Percentiles rank a stretch among this genome's conserved stretches.
phyloP scores from a whole-genome alignment of 2,113 vertebrate genomes.

The Eublepharis macularius region DNA sequence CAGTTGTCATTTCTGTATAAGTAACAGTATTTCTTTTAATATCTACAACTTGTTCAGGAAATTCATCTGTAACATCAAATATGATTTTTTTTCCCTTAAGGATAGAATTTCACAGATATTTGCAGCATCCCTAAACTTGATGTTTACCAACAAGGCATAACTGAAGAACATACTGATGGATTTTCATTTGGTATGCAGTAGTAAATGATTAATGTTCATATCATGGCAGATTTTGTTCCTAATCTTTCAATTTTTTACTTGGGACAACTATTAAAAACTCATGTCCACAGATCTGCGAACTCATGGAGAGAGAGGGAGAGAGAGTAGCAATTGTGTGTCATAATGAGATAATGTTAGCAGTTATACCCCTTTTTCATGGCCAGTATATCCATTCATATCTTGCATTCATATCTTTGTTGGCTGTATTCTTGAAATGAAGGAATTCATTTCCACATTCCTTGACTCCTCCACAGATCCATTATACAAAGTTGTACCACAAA shows the following conservation, averaged over 20 bases:
- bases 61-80: background rate
- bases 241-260: slow-evolving; percentile 1
- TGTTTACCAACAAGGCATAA: background rate
- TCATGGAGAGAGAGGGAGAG: background rate
- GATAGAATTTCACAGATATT: background rate
- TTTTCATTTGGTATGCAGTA: background rate
- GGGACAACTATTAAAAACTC: background rate
- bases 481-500: background rate
- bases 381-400: background rate
- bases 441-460: background rate
- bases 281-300: background rate
- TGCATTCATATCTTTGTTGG: background rate
- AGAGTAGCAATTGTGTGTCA: background rate
- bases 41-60: background rate
- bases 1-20: background rate
- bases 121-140: background rate
- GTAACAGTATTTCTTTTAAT: background rate
- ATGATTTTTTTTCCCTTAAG: background rate
- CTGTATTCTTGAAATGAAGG: slow-evolving; percentile 6
- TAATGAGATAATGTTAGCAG: background rate
- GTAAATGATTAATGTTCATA: background rate
- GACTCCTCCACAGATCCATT: slow-evolving; percentile 9
- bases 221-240: background rate
- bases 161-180: background rate
- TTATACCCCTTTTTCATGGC: background rate